Base-by-base conservation (phyloP, 1,140 invertebrate genomes). In the Eulimnadia texana region DNA sequence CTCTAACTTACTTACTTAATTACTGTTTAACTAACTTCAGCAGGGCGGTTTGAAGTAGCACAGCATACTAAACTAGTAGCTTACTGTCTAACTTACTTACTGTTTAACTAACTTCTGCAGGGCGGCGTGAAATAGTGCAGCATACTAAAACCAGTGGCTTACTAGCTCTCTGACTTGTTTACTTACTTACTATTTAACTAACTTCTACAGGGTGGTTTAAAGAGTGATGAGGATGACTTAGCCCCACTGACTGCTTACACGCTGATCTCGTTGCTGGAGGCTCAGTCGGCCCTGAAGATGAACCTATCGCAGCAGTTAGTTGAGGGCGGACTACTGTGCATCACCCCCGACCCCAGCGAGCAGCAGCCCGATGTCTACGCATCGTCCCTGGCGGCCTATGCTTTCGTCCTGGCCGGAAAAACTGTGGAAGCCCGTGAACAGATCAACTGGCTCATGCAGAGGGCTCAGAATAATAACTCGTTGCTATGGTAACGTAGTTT, bases 221-320 rank as follows among this genome's bases (percentile, higher is more conserved):
- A 80, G 58, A 70, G 68, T 6, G 68, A 79, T 3, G 81, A 84
- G 3, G 60, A 61, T 25, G 76, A 79, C 1, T 78, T 73, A 28
- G 72, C 79, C 0, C 78, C 79, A 0, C 70, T 85, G 10, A 84
- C 84, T 0, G 83, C 84, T 0, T 86, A 84, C 68, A 80, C 84
- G 33, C 65, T 84, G 3, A 77, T 82, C 1, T 77, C 83, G 0
- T 73, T 85, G 2, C 64, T 84, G 1, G 82, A 85, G 65, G 79
- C 79, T 0, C 6, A 52, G 20, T 25, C 28, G 16, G 28, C 33
- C 22, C 27, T 9, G 20, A 55, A 52, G n/a, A 28, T n/a, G 3
- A 29, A 50, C 16, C 11, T 27, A 24, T 20, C 53, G 25, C 23
- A 61, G 9, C 25, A 57, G 28, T 20, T 57, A 33, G 22, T 57